Evolutionary conservation across 2,113 vertebrate species (phyloP), one percentile per base, ranked within the genome.

Genomic region (Solenodon paradoxus): DNA sequence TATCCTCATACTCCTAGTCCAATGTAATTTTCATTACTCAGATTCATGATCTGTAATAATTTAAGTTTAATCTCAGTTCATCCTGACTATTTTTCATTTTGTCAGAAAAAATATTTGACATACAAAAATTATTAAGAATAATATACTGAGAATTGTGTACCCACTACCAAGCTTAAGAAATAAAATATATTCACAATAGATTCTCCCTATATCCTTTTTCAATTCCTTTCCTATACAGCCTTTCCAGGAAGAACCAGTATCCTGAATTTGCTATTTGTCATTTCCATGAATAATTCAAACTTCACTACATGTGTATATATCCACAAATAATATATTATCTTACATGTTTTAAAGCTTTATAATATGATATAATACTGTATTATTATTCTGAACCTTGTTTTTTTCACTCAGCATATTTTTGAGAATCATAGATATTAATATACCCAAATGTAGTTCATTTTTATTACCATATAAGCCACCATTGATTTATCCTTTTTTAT

Each of bases 211-310:
- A 81, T 49, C 19, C 0, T 9, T 55, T 93, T 55, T 89, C n/a
- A 53, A 72, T 42, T 22, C 7, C 17, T 83, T 83, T 53, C 30
- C 26, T 72, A 24, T 53, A 68, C 57, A 95, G 71, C 66, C 30
- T 26, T 93, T 32, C 13, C 45, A 87, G 85, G 53, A 96, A n/a
- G n/a, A 90, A 79, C 26, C 7, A 86, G 38, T 57, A 78, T 20
- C 28, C 30, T 83, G 28, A 92, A 83, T 74, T 90, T 88, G 32
- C 35, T 75, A 17, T 78, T 71, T 82, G 42, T 64, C 30, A 69
- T 69, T 90, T 90, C 57, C 59, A 71, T 86, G 42, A 92, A 49
- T 90, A 95, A 84, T 95, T 95, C 75, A 92, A 96, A 87, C 26
- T 83, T 95, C 5, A 53, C 20, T 75, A 78, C 0, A 45, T 51